Base-by-base conservation (phyloP, 2,888 invertebrate species). In the Metalampra italica region DNA sequence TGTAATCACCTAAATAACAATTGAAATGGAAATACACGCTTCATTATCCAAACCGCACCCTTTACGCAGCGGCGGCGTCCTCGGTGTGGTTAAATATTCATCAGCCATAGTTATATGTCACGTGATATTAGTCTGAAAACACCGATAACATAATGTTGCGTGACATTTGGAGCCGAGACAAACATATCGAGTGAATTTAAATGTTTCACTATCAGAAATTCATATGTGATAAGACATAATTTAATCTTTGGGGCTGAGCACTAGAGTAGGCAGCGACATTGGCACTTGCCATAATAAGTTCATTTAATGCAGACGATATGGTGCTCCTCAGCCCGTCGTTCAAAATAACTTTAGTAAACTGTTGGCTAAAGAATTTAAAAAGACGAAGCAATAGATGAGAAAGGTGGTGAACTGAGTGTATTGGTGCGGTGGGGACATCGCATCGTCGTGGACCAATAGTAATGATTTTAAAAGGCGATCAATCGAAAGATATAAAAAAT, bases 81-180 rank as follows among this genome's bases (percentile, higher is more conserved):
- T 66, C 62, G 68, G 68, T 60, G 54, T 56, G 60, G 64, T 75
- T 75, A 66, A 68, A 75, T 78, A 78, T 78, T 78, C 74, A 80
- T 71, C 61, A 64, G 61, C 52, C 55, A 53, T 52, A 57, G 51
- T 53, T 50, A 56, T 51, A 59, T 64, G 67, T 70, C 66, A 64
- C 57, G 60, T 56, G 45, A 60, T 64, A 67, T 72, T 66, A 68
- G 65, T 60, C 62, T 66, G 53, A 68, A 49, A 49, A 22, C 12
- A 12, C 9, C 34, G 15, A 29, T 42, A 49, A 45, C 30, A 29
- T 42, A 49, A 45, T 42, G 42, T 38, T 14, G 30, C 14, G 9
- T 30, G 49, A 45, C 49, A 49, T 9, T 43, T 22, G 11, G 30
- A 43, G n/a, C 43, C 37, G 22, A 37, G 47, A 47, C n/a, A 43